Evolutionary conservation across 2,888 invertebrate genomes (phyloP).

Genomic region (Lymantria dispar): DNA sequence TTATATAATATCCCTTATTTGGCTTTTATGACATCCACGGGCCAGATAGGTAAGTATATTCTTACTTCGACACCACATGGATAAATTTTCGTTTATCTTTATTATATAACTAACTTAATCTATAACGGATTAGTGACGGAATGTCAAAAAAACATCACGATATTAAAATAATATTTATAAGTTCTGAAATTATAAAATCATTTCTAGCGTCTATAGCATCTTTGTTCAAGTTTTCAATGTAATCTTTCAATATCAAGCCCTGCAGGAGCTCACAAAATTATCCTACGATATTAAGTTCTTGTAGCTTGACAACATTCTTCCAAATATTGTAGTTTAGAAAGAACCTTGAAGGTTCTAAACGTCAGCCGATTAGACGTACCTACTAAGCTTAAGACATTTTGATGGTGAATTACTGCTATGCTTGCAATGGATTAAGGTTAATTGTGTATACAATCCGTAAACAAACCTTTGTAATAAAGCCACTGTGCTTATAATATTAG

Average conservation of each 20-base stretch:
- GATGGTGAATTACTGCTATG: slow-evolving; percentile 50
- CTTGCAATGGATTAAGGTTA: slow-evolving; percentile 51
- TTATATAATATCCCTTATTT: too few relatives aligned
- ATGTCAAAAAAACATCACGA: too few relatives aligned
- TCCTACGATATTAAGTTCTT: slow-evolving; percentile 39
- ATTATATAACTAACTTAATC: too few relatives aligned
- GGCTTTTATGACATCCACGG: too few relatives aligned
- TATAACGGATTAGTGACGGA: too few relatives aligned
- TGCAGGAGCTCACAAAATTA: slow-evolving; percentile 42
- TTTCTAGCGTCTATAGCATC: not conserved
- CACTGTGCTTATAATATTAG: slow-evolving; percentile 24
- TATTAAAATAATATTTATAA: too few relatives aligned
- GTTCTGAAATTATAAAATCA: too few relatives aligned
- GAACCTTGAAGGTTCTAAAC: slow-evolving; percentile 2
- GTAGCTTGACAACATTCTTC: slow-evolving; percentile 21
- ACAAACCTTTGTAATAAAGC: slow-evolving; percentile 30
- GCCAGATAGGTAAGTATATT: too few relatives aligned
- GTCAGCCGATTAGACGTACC: slow-evolving; percentile 25
- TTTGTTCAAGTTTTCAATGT: not conserved
- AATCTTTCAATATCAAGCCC: slow-evolving; percentile 29
- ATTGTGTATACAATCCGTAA: slow-evolving; percentile 36
- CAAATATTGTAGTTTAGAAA: slow-evolving; percentile 15
- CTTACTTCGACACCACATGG: too few relatives aligned
- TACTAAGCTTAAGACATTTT: slow-evolving; percentile 39
- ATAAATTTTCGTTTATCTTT: too few relatives aligned